phyloP scores from a whole-genome alignment of 1,140 invertebrate genomes.

The Acromyrmex heyeri region DNA sequence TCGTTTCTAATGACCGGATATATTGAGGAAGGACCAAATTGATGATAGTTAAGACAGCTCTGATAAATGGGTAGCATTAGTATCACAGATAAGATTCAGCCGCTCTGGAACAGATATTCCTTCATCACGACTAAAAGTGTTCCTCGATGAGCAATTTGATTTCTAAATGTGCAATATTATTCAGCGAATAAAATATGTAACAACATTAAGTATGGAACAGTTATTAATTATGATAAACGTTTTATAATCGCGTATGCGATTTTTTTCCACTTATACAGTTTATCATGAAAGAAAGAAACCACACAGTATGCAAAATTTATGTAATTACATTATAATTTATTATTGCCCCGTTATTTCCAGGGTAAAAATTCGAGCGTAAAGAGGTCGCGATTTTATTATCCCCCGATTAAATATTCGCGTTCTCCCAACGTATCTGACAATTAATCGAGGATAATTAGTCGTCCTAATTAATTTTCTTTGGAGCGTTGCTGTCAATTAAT shows the following conservation, averaged over 20 bases:
- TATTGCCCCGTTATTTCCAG: neutral
- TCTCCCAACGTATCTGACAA: neutral
- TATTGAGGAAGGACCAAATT: neutral
- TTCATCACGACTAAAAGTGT: neutral
- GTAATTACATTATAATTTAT: slow-evolving; percentile 14
- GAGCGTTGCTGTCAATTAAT: neutral
- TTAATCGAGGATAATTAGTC: slow-evolving; percentile 46
- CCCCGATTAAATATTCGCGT: slow-evolving; percentile 31
- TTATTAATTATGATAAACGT: neutral
- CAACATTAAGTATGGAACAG: neutral
- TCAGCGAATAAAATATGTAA: neutral
- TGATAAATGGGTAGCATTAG: slow-evolving; percentile 3
- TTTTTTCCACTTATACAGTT: neutral
- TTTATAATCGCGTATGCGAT: neutral
- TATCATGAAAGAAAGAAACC: neutral
- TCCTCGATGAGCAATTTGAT: slow-evolving; percentile 1
- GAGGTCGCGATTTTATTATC: slow-evolving; percentile 38
- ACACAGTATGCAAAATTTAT: neutral
- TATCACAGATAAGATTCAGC: neutral
- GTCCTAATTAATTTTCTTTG: slow-evolving; percentile 51
- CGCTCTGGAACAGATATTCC: neutral
- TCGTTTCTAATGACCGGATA: neutral
- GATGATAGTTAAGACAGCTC: neutral
- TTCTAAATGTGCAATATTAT: slow-evolving; percentile 2
- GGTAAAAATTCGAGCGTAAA: slow-evolving; percentile 21